A percentile compares a stretch with the other conserved stretches of the same genome.
Evolutionary conservation across 2,113 vertebrate species (phyloP).

Genomic region (Erythrocebus patas): DNA sequence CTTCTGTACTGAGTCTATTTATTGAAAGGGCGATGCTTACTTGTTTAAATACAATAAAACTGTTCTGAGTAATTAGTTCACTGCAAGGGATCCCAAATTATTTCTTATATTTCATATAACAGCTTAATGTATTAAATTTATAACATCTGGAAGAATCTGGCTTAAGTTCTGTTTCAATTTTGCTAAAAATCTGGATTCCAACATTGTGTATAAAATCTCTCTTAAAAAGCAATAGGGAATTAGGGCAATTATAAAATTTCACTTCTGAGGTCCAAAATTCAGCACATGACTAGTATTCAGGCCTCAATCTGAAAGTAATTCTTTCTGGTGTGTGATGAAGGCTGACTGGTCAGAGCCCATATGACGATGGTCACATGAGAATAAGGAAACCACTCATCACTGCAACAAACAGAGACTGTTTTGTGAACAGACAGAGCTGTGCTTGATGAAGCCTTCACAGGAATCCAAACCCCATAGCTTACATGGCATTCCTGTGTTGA

Average conservation of each 20-base stretch:
- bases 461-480: no score
- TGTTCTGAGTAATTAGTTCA: constrained; percentile 46
- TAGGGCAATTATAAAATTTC: neutral
- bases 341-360: fast-evolving
- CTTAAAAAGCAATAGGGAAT: neutral
- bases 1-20: constrained; percentile 29
- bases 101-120: neutral
- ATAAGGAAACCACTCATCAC: neutral
- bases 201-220: neutral
- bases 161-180: constrained; percentile 3
- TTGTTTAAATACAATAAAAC: constrained; percentile 34
- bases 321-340: neutral
- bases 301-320: neutral
- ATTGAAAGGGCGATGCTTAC: neutral
- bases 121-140: constrained; percentile 17
- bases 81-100: constrained; percentile 25
- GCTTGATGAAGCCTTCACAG: neutral
- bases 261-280: neutral
- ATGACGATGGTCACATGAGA: neutral
- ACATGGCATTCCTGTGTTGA: no score
- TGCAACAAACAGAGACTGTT: neutral
- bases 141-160: neutral
- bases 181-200: neutral
- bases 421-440: neutral
- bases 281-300: neutral